These are phyloP conservation scores for Melanargia galathea DNA, from an alignment of 2,888 invertebrate species.

Conservation along the genomic window DNA sequence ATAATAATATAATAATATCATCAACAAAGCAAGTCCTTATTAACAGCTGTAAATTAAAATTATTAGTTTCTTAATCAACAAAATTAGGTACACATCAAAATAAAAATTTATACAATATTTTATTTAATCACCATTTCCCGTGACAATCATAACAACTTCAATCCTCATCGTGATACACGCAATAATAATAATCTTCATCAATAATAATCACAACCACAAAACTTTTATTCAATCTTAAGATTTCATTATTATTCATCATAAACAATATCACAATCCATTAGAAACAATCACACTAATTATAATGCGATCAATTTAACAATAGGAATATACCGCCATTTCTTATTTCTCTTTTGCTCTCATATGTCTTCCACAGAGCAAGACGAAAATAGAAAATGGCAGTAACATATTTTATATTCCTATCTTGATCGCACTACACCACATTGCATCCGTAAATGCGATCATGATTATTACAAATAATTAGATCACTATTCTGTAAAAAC, in stretches of 20 bases:
- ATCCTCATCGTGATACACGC: neutral
- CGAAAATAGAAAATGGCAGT: too few species aligned
- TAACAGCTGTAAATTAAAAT: neutral
- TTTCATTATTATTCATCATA: neutral
- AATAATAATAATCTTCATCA: neutral
- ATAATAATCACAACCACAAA: neutral
- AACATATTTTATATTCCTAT: too few species aligned
- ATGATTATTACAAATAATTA: constrained; percentile 13
- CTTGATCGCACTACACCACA: too few species aligned
- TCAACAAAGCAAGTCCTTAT: neutral
- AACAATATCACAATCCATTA: neutral
- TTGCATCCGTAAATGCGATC: neutral
- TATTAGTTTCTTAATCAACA: constrained; percentile 5
- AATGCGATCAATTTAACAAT: too few species aligned
- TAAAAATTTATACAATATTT: constrained; percentile 17
- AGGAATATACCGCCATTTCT: too few species aligned
- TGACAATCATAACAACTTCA: constrained; percentile 1
- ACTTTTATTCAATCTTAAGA: neutral
- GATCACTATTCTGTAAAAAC: constrained; percentile 14
- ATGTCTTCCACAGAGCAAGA: too few species aligned
- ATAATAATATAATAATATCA: neutral
- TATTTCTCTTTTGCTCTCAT: too few species aligned
- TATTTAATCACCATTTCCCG: constrained; percentile 14
- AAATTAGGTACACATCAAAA: constrained; percentile 14
- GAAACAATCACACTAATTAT: neutral